Percentiles rank a stretch among this genome's conserved stretches.
These are phyloP conservation scores for Hyles euphorbiae DNA, from an alignment of 1,140 invertebrate species.

Conservation along the genomic window DNA sequence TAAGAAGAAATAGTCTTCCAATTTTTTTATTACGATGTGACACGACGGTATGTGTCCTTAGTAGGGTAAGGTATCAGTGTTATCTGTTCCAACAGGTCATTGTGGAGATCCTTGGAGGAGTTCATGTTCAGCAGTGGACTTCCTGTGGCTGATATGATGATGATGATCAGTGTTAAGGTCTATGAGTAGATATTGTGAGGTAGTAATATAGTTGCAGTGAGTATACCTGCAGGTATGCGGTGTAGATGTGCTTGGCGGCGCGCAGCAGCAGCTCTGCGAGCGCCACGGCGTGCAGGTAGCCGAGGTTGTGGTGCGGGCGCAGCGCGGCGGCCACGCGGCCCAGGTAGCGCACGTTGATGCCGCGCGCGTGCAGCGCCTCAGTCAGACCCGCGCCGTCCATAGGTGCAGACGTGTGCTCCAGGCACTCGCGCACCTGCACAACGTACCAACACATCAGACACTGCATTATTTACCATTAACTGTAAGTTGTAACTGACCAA, in stretches of 20 bases:
- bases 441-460: neutral
- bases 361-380: constrained; percentile 93
- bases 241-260: constrained; percentile 95
- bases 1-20: too few relatives aligned
- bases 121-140: too few relatives aligned
- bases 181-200: too few relatives aligned
- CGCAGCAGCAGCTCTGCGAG: constrained; percentile 91
- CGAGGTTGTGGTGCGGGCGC: constrained; percentile 85
- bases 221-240: constrained; percentile 93
- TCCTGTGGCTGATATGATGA: too few relatives aligned
- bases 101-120: too few relatives aligned
- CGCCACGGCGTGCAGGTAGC: constrained; percentile 92
- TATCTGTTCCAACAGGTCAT: too few relatives aligned
- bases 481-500: too few relatives aligned
- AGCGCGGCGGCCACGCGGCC: constrained; percentile 91
- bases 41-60: neutral
- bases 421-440: constrained; percentile 88
- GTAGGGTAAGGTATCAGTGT: too few relatives aligned
- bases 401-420: constrained; percentile 93
- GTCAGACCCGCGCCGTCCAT: constrained; percentile 97
- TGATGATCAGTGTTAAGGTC: too few relatives aligned
- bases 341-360: constrained; percentile 98
- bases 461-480: too few relatives aligned
- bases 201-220: too few relatives aligned
- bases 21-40: too few relatives aligned